A percentile compares a stretch with the other conserved stretches of the same genome.
phyloP scores from a whole-genome alignment of 1,140 invertebrate genomes.

The Ctenoplectra terminalis region DNA sequence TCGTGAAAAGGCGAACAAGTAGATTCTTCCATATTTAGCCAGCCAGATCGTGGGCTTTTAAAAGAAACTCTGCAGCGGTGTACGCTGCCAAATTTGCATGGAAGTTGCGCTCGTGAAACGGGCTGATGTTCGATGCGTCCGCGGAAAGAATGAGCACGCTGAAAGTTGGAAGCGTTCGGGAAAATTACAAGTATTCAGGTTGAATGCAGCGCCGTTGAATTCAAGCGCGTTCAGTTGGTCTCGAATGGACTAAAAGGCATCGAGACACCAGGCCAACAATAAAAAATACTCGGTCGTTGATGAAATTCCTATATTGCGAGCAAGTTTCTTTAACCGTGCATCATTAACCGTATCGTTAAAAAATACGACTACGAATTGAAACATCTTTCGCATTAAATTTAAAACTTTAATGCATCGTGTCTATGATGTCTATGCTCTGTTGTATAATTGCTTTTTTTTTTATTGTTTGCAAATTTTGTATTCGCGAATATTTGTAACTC shows the following conservation, averaged over 20 bases:
- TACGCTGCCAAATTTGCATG: neutral
- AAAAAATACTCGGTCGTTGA: neutral
- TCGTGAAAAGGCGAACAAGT: neutral
- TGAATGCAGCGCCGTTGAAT: neutral
- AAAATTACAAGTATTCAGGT: neutral
- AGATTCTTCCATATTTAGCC: neutral
- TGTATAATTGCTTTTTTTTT: too few species aligned
- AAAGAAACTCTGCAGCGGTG: neutral
- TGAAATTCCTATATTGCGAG: neutral
- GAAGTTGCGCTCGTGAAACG: too few species aligned
- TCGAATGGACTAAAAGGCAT: neutral
- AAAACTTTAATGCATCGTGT: too few species aligned
- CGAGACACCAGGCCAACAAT: neutral
- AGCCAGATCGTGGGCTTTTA: neutral
- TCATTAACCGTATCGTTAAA: too few species aligned
- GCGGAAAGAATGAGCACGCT: neutral
- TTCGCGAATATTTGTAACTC: too few species aligned
- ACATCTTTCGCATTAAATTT: too few species aligned
- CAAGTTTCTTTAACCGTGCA: too few species aligned
- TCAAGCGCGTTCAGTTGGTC: too few species aligned
- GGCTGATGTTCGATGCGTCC: neutral
- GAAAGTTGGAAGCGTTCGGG: neutral
- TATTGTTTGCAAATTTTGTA: too few species aligned
- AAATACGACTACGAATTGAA: too few species aligned
- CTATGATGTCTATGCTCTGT: too few species aligned